Evolutionary conservation across 2,113 vertebrate genomes (phyloP).

Genomic region (Nannobrachium achirus): DNA sequence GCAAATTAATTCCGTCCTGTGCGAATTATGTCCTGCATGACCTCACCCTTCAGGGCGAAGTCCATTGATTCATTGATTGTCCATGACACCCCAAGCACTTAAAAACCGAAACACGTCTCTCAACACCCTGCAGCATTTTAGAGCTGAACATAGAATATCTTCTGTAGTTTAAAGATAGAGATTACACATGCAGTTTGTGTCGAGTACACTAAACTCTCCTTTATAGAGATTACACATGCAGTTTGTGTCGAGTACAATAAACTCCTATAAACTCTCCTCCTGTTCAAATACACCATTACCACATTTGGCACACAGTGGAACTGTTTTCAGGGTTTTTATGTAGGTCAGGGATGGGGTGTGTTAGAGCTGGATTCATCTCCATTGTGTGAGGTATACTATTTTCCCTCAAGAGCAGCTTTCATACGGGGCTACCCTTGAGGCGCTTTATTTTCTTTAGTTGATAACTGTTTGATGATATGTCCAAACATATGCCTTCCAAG

Average conservation of each 20-base stretch:
- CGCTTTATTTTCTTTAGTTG: constrained; percentile 58
- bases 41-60: too few species aligned
- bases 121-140: too few species aligned
- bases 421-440: constrained; percentile 37
- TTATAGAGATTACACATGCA: too few species aligned
- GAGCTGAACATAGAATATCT: background rate
- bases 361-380: constrained; percentile 66
- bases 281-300: constrained; percentile 42
- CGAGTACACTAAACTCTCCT: background rate
- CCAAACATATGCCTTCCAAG: constrained; percentile 38
- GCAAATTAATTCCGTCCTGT: too few species aligned
- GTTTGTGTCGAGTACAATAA: too few species aligned
- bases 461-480: constrained; percentile 53
- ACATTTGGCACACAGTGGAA: constrained; percentile 38
- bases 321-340: constrained; percentile 60
- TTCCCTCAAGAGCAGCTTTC: constrained; percentile 61
- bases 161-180: background rate
- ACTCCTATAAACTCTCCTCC: constrained; percentile 12
- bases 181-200: background rate
- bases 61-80: too few species aligned
- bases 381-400: constrained; percentile 60
- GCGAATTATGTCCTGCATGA: too few species aligned
- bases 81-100: too few species aligned
- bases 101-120: too few species aligned
- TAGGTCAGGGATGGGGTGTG: constrained; percentile 74